phyloP scores from a whole-genome alignment of 2,797 vertebrate species.

The Hyperoplus lanceolatus region DNA sequence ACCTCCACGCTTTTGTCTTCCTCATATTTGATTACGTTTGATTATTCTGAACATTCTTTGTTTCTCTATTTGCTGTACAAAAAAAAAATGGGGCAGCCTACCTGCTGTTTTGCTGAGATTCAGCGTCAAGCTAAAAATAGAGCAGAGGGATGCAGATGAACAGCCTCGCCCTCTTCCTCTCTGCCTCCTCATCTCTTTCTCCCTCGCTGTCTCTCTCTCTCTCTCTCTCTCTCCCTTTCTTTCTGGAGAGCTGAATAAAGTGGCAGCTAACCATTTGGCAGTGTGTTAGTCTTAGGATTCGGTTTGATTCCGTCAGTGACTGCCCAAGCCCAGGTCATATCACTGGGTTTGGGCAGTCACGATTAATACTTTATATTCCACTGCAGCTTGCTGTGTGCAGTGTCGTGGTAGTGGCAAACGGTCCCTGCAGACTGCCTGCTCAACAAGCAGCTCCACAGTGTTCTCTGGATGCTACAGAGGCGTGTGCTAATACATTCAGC shows the following conservation, averaged over 20 bases:
- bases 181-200: conserved; percentile 34
- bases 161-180: conserved; percentile 34
- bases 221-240: conserved; percentile 30
- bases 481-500: conserved; percentile 69
- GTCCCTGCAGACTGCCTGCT: conserved; percentile 50
- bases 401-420: conserved; percentile 36
- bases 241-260: conserved; percentile 11
- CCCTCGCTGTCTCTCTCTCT: conserved; percentile 19
- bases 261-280: conserved; percentile 16
- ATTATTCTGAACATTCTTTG: conserved; percentile 42
- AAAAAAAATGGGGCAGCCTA: conserved; percentile 53
- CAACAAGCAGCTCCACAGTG: conserved; percentile 56
- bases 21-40: conserved; percentile 56
- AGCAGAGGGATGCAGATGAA: conserved; percentile 68
- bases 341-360: conserved; percentile 22
- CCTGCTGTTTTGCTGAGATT: conserved; percentile 71
- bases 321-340: conserved; percentile 17
- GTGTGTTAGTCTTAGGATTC: conserved; percentile 7
- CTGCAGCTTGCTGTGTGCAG: conserved; percentile 26
- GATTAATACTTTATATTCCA: conserved; percentile 34
- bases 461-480: conserved; percentile 65
- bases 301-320: conserved; percentile 20
- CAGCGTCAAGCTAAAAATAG: conserved; percentile 81
- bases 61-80: conserved; percentile 60
- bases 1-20: conserved; percentile 37